phyloP scores from a whole-genome alignment of 2,113 vertebrate genomes.

The Crotophaga sulcirostris region DNA sequence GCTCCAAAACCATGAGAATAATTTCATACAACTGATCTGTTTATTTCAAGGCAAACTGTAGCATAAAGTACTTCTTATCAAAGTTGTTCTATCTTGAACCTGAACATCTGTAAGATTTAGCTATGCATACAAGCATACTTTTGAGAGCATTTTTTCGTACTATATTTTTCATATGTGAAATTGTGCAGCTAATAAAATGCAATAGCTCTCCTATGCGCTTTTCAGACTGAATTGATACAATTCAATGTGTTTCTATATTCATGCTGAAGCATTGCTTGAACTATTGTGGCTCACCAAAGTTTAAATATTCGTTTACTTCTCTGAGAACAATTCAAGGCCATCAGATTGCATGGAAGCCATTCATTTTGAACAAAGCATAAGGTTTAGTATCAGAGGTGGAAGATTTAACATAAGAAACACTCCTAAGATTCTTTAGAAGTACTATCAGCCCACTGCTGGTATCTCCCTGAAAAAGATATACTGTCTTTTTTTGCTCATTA shows the following conservation, averaged over 20 bases:
- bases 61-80: neutral
- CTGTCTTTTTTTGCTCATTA: slow-evolving; percentile 44
- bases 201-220: neutral
- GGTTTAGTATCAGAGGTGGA: slow-evolving; percentile 43
- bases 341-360: slow-evolving; percentile 70
- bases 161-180: neutral
- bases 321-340: slow-evolving; percentile 71
- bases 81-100: neutral
- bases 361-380: slow-evolving; percentile 55
- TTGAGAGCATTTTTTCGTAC: neutral
- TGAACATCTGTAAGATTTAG: neutral
- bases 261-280: slow-evolving; percentile 46
- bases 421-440: slow-evolving; percentile 48
- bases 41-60: neutral
- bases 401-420: slow-evolving; percentile 30
- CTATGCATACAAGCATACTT: neutral
- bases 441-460: slow-evolving; percentile 14
- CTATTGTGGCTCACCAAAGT: slow-evolving; percentile 29
- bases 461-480: slow-evolving; percentile 38
- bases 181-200: neutral
- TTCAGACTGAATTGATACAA: neutral
- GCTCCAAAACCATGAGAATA: neutral
- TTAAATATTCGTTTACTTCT: slow-evolving; percentile 67
- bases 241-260: slow-evolving; percentile 14
- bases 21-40: neutral